These are phyloP conservation scores for Grallaria varia DNA, from an alignment of 2,113 vertebrate genomes.

Conservation along the genomic window DNA sequence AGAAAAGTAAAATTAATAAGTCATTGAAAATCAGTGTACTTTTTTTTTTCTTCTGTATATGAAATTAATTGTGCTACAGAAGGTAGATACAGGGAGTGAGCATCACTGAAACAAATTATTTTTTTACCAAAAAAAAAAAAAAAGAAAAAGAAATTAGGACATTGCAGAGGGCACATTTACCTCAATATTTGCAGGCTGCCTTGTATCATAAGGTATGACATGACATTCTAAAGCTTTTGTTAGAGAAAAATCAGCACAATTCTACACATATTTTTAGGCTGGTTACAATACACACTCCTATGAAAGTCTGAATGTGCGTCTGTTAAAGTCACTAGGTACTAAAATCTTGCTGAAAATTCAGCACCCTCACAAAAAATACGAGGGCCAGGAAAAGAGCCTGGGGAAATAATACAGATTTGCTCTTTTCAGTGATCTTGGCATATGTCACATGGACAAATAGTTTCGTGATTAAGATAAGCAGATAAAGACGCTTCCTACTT, in stretches of 20 bases:
- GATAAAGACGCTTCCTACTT: neutral
- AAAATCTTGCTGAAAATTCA: neutral
- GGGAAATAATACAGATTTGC: neutral
- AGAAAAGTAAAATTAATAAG: neutral
- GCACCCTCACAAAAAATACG: neutral
- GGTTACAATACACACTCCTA: neutral
- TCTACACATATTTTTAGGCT: neutral
- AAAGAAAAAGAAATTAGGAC: rapidly evolving
- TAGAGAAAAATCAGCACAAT: neutral
- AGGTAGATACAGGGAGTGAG: neutral
- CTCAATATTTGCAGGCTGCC: neutral
- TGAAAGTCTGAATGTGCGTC: neutral
- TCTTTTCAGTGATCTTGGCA: neutral
- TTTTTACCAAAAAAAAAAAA: neutral
- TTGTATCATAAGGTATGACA: neutral
- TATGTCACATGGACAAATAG: neutral
- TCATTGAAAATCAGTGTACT: neutral
- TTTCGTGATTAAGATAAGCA: slow-evolving; percentile 31
- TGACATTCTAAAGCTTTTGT: neutral
- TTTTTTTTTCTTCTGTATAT: neutral
- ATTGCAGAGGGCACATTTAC: neutral
- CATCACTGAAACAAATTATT: neutral
- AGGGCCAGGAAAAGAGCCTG: neutral
- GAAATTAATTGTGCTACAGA: neutral
- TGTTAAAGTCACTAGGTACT: slow-evolving; percentile 2